Evolutionary conservation across 2,113 vertebrate genomes (phyloP), one percentile per base, ranked within the genome.

Genomic region (Porphyrio hochstetteri): DNA sequence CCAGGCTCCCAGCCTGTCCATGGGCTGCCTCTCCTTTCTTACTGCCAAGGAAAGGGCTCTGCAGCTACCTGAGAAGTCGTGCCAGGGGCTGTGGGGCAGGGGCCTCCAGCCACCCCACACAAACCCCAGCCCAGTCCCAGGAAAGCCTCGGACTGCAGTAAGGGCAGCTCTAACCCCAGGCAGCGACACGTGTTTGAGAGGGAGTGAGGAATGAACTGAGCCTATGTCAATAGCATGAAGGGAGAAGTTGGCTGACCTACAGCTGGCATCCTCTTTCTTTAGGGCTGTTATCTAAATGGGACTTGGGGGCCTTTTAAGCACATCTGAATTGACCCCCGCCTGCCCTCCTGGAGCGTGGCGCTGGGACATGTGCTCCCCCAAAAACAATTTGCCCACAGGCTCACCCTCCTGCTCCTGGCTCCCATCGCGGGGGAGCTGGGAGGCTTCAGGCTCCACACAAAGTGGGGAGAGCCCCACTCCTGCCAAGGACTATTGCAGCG

Each of bases 171-270:
- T 7, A 31, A 10, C n/a, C n/a, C 74, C 60, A 16, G 12, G 2
- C 21, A n/a, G 10, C 0, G 1, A 13, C 1, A 2, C 7, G 0
- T 1, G 9, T 13, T 40, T 17, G 38, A 38, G 52, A 60, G 4
- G 2, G 7, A 36, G 31, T 7, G 7, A 57, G 63, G 35, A 52
- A 33, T 1, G 20, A 69, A 33, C 1, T 11, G 20, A 46, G 36
- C 20, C 44, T 25, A 2, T 60, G 44, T 3, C 64, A n/a, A 13
- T 36, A 35, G 65, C 31, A 13, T 1, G 40, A 21, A 19, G 55
- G 64, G 64, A n/a, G 59, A 44, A 9, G 57, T 40, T 46, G 44
- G 38, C 67, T 17, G 5, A 42, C 8, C 48, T 56, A 44, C 77
- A 23, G 59, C 9, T 31, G 7, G 4, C n/a, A 35, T n/a, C 31